These are phyloP conservation scores for Bettongia penicillata DNA, from an alignment of 2,113 vertebrate species.

Conservation along the genomic window DNA sequence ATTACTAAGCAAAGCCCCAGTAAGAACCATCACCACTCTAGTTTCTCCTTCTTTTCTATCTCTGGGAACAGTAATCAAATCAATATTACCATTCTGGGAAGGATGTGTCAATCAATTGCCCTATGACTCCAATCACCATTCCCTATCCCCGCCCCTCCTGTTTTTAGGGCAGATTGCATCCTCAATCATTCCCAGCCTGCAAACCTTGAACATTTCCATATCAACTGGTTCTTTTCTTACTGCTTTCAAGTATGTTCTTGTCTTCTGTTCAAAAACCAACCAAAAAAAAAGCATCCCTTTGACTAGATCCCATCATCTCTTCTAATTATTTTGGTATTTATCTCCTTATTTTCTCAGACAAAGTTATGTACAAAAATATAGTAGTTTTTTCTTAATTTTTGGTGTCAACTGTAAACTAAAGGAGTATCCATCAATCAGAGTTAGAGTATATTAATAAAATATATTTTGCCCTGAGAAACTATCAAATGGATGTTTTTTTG, in stretches of 20 bases:
- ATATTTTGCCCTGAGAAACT: neutral
- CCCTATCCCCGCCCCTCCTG: neutral
- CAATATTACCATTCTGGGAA: neutral
- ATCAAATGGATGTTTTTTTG: neutral
- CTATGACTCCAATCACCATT: neutral
- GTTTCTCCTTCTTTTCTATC: neutral
- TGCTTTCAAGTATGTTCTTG: neutral
- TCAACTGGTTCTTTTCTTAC: neutral
- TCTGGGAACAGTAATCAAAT: constrained; percentile 1
- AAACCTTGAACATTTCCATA: neutral
- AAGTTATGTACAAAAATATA: neutral
- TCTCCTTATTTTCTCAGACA: neutral
- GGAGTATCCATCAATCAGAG: neutral
- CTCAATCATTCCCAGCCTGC: neutral
- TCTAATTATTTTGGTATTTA: neutral
- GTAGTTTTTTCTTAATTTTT: neutral
- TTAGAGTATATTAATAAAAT: neutral
- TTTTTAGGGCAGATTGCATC: neutral
- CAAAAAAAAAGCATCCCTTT: neutral
- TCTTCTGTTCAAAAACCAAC: neutral
- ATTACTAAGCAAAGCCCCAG: neutral
- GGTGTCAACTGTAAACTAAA: neutral
- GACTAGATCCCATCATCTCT: neutral
- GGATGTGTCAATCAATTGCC: neutral
- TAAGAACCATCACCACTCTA: neutral